These are phyloP conservation scores for Eupithecia subumbrata DNA, from an alignment of 2,888 invertebrate genomes.

Conservation along the genomic window DNA sequence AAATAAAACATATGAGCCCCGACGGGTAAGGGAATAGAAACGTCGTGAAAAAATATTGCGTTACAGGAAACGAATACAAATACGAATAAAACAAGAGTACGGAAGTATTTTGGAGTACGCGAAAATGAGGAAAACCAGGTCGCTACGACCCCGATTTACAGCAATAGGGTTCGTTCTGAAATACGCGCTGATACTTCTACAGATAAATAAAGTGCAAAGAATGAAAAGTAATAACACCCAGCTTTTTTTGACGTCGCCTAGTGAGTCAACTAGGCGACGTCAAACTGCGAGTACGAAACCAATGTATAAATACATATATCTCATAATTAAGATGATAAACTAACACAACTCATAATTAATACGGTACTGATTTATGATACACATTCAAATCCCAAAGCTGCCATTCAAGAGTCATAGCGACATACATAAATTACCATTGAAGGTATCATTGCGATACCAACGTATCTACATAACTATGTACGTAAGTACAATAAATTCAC, in stretches of 20 bases:
- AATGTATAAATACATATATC: too few relatives aligned
- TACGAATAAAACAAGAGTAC: constrained; percentile 78
- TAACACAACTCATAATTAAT: constrained; percentile 3
- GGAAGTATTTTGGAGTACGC: constrained; percentile 64
- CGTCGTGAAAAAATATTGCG: constrained; percentile 74
- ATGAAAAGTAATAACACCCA: background rate
- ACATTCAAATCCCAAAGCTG: constrained; percentile 14
- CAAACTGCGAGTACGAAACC: too few relatives aligned
- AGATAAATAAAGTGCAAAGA: background rate
- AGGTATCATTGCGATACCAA: constrained; percentile 30
- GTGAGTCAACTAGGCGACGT: background rate
- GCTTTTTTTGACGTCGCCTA: too few relatives aligned
- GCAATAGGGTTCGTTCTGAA: constrained; percentile 51
- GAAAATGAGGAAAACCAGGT: constrained; percentile 79
- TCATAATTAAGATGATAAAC: background rate
- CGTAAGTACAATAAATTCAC: constrained; percentile 37
- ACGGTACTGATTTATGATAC: constrained; percentile 4
- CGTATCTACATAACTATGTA: constrained; percentile 21
- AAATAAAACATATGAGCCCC: constrained; percentile 50
- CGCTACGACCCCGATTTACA: constrained; percentile 58
- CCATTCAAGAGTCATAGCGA: constrained; percentile 22
- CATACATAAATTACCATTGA: constrained; percentile 32
- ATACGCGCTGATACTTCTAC: background rate
- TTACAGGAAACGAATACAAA: constrained; percentile 81
- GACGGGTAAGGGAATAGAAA: constrained; percentile 60